Conservation (phyloP, 2,888 invertebrate genomes). For the Cepaea hortensis region DNA sequence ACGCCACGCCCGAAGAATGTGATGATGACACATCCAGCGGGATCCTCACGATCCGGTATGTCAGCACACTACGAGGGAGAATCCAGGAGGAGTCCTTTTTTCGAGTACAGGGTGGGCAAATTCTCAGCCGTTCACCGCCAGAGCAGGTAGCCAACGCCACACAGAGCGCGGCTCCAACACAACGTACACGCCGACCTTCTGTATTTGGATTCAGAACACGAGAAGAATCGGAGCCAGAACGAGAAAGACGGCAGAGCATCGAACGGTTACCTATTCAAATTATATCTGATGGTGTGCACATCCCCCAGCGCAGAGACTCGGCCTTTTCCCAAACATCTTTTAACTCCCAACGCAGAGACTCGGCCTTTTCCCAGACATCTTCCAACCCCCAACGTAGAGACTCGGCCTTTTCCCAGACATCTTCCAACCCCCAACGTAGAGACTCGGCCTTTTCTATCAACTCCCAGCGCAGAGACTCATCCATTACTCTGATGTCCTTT, state of each 20-base stretch:
- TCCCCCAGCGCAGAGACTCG: not conserved
- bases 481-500: not conserved
- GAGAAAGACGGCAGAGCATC: too few relatives aligned
- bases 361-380: not conserved
- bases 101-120: constrained; percentile 8
- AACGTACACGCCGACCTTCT: not conserved
- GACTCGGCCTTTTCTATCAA: not conserved
- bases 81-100: not conserved
- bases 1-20: not conserved
- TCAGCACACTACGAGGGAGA: not conserved
- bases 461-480: constrained; percentile 1
- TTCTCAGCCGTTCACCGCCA: not conserved
- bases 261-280: not conserved
- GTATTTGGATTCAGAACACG: not conserved
- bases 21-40: not conserved
- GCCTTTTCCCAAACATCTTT: too few relatives aligned
- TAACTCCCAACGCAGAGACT: not conserved
- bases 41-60: not conserved
- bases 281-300: not conserved
- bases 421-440: not conserved
- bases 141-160: not conserved
- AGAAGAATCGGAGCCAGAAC: not conserved
- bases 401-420: not conserved
- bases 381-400: not conserved
- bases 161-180: not conserved